Conservation (phyloP, 2,888 invertebrate genomes). For the Dendrolimus pini region DNA sequence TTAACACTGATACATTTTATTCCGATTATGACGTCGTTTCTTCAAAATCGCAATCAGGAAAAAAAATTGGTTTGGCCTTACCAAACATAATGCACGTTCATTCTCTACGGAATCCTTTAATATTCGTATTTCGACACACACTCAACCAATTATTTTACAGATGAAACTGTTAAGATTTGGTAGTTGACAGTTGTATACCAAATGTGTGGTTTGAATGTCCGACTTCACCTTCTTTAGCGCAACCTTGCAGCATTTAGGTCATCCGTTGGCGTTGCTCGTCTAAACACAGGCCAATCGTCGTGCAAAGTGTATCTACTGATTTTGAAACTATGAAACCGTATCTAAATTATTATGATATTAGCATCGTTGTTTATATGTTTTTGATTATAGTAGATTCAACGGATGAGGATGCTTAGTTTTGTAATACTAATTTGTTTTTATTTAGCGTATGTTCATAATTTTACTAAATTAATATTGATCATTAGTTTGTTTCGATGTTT, state of each 20-base stretch:
- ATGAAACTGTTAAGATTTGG: neutral
- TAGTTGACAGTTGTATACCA: neutral
- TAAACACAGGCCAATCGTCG: slow-evolving; percentile 5
- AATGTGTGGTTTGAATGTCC: slow-evolving; percentile 11
- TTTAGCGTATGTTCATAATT: too few relatives aligned
- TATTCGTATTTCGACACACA: too few relatives aligned
- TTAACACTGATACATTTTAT: too few relatives aligned
- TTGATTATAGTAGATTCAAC: neutral
- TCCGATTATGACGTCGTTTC: too few relatives aligned
- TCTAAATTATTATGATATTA: slow-evolving; percentile 7
- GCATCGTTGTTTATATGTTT: neutral
- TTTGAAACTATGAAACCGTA: slow-evolving; percentile 10
- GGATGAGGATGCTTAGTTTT: neutral
- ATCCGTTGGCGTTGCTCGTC: slow-evolving; percentile 11
- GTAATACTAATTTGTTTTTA: too few relatives aligned
- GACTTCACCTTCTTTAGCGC: slow-evolving; percentile 22
- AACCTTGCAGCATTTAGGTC: slow-evolving; percentile 29
- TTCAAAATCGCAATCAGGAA: too few relatives aligned
- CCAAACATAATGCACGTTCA: too few relatives aligned
- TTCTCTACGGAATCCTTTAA: too few relatives aligned
- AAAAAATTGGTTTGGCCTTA: too few relatives aligned
- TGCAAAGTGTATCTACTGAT: slow-evolving; percentile 7
- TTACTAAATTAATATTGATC: too few relatives aligned
- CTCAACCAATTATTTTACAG: too few relatives aligned
- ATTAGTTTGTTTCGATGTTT: too few relatives aligned